Conservation (phyloP, 2,113 vertebrate genomes). For the Martes martes region DNA sequence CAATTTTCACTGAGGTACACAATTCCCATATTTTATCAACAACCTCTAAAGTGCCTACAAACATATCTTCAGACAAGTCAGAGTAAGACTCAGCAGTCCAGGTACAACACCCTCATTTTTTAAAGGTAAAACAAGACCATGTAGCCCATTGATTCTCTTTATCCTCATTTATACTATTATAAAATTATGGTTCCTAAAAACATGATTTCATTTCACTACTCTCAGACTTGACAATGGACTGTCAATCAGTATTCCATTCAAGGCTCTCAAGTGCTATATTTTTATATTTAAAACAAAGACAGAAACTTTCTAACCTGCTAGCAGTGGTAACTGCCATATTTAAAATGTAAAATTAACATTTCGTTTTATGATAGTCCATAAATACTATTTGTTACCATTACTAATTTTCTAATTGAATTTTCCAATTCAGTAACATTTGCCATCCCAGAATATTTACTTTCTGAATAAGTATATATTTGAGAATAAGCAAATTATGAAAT, state of each 20-base stretch:
- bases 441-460: not conserved
- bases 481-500: conserved; percentile 11
- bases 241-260: not conserved
- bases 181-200: not conserved
- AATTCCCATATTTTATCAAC: not conserved
- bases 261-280: not conserved
- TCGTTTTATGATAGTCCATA: not conserved
- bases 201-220: not conserved
- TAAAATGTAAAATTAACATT: not conserved
- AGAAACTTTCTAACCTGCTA: not conserved
- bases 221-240: not conserved
- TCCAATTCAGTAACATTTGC: not conserved
- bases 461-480: not conserved
- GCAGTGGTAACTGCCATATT: not conserved
- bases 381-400: not conserved
- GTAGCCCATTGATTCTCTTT: not conserved
- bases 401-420: not conserved
- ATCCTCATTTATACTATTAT: not conserved
- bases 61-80: not conserved
- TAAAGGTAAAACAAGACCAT: not conserved
- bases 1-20: not conserved
- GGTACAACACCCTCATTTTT: not conserved
- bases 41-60: not conserved
- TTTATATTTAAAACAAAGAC: not conserved
- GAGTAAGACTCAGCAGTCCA: not conserved